Base-by-base conservation (phyloP, 2,113 vertebrate species). In the Mustelus asterias region DNA sequence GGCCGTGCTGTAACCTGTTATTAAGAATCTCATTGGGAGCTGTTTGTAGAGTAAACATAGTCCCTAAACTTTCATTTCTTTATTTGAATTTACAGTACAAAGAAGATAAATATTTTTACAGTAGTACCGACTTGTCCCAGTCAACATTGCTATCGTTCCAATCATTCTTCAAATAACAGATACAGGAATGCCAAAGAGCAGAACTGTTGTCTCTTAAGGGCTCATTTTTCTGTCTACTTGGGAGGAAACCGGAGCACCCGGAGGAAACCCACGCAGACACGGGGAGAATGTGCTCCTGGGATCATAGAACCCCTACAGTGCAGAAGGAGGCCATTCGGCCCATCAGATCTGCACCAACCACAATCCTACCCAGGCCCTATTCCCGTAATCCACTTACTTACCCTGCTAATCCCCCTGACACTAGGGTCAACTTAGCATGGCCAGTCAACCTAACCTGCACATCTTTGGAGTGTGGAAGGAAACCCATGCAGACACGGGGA, bases 91-190 rank as follows among this genome's bases (percentile, higher is more conserved):
- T 65, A 10, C 14, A 93, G 60, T 65, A 65, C 89, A 93, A 93
- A 93, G 89, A 67, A 93, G 89, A 65, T 92, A n/a, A n/a, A 65
- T 67, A 93, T 93, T 93, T 83, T 65, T 65, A 93, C 37, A 16
- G 18, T 93, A 13, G 89, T 93, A 22, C 60, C 10, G 58, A 37
- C 89, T 65, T 93, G 33, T 93, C 18, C 65, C 58, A 65, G 29
- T 93, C n/a, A n/a, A 16, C 29, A 9, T n/a, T 18, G 89, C 14
- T 67, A 18, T 9, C 89, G n/a, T 65, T 93, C 60, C 58, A 93
- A 65, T 93, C 89, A 93, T 93, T 93, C 33, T 65, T 93, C n/a
- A 65, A 33, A 93, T 67, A 22, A 16, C 29, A 9, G 89, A 29
- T 33, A 65, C n/a, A 37, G 60, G 6, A 8, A 20, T 10, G n/a